phyloP scores from a whole-genome alignment of 1,140 invertebrate species.

The Drosophila watanabei region DNA sequence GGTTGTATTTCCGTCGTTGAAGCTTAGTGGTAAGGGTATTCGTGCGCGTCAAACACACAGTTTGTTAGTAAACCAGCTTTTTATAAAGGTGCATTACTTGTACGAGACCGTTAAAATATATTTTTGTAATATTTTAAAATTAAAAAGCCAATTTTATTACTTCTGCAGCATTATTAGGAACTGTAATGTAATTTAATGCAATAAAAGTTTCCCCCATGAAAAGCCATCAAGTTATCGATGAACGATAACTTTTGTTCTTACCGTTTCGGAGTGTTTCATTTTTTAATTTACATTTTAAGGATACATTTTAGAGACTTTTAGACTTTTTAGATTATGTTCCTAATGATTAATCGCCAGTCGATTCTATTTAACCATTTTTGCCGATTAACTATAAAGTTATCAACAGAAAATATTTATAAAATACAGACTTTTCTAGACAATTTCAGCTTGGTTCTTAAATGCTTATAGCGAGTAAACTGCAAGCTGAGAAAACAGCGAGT shows the following conservation, averaged over 20 bases:
- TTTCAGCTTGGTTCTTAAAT: neutral
- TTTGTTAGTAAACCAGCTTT: neutral
- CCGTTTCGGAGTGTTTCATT: neutral
- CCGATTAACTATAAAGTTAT: too few relatives aligned
- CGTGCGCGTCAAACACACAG: neutral
- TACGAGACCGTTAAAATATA: neutral
- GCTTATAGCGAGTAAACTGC: neutral
- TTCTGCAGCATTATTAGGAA: too few relatives aligned
- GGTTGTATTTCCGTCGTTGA: constrained; percentile 9
- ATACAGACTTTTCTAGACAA: too few relatives aligned
- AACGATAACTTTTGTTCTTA: neutral
- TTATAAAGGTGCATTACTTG: neutral
- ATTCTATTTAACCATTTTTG: too few relatives aligned
- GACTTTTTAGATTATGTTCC: too few relatives aligned
- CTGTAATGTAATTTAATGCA: too few relatives aligned
- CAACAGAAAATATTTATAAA: too few relatives aligned
- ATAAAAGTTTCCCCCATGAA: neutral
- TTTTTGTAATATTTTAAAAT: neutral
- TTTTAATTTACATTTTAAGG: too few relatives aligned
- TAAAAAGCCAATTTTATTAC: too few relatives aligned
- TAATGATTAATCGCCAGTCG: neutral
- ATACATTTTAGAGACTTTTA: too few relatives aligned
- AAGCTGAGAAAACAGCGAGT: neutral
- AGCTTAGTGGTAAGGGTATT: constrained; percentile 8
- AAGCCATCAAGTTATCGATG: neutral